These are phyloP conservation scores for Hoplostethus mediterraneus DNA, from an alignment of 2,797 vertebrate genomes.

Conservation along the genomic window DNA sequence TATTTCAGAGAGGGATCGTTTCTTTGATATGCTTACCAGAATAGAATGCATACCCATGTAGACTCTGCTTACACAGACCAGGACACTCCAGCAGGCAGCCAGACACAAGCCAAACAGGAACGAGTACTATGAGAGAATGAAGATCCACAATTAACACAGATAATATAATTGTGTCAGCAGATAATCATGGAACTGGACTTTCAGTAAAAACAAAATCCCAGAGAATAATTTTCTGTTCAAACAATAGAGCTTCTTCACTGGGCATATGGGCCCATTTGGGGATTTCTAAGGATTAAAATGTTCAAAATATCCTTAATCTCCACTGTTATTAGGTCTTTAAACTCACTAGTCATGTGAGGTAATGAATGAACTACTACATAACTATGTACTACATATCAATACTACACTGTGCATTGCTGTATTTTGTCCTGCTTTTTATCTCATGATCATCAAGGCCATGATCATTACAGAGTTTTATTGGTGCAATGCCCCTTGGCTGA, in stretches of 20 bases:
- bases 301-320: neutral
- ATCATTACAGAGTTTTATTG: neutral
- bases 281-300: no score
- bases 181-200: no score
- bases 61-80: constrained; percentile 96
- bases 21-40: constrained; percentile 86
- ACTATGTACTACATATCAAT: no score
- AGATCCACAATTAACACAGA: neutral
- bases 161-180: no score
- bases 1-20: constrained; percentile 7
- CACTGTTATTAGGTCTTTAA: neutral
- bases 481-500: neutral
- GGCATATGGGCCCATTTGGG: no score
- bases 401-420: no score
- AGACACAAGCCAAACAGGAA: constrained; percentile 90
- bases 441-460: neutral
- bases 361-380: no score
- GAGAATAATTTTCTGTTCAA: neutral
- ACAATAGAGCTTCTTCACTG: neutral
- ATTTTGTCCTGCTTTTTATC: no score
- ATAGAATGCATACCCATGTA: constrained; percentile 99
- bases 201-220: neutral
- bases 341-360: neutral
- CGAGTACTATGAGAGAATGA: constrained; percentile 86
- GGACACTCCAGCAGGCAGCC: constrained; percentile 91